Evolutionary conservation across 2,113 vertebrate species (phyloP), one percentile per base, ranked within the genome.

Genomic region (Lepisosteus oculatus): DNA sequence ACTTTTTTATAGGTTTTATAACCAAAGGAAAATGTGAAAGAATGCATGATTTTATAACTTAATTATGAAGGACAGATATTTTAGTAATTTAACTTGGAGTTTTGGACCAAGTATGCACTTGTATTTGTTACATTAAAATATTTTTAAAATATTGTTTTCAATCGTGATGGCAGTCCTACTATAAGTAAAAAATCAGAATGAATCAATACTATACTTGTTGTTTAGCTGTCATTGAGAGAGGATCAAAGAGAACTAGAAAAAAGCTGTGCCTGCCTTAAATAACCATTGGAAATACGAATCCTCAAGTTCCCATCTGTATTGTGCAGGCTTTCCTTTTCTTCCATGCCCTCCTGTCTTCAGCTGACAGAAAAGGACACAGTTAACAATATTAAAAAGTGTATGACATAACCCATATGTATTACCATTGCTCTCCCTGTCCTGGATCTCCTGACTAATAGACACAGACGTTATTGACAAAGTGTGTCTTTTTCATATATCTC

Each of bases 321-420:
- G n/a, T 3, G 15, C 43, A 47, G 3, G 44, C 45, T 14, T 47
- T 3, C 13, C 64, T 66, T 44, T 43, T 66, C 64, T 66, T n/a
- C 43, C 8, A 43, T 65, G 29, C 69, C 45, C 43, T 80, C 59
- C 63, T 11, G 51, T 57, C 61, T 67, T 43, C 65, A 76, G 72
- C 72, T 79, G 80, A 86, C 79, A 75, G 76, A 77, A 81, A 77
- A 79, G 74, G 79, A 83, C 80, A 86, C 63, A 77, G 76, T 78
- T 80, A 81, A 79, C 61, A 44, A 72, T 80, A 81, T 84, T 87
- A 83, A 81, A 79, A 72, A 42, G 61, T 78, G 68, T 74, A 55
- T 57, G 73, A 73, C 71, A 70, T 47, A 78, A 77, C 77, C 74
- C 71, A 75, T 78, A 73, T 77, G 77, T 41, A 43, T 79, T 29